These are phyloP conservation scores for Steinernema khuongi DNA, from an alignment of 1,140 invertebrate species.

Conservation along the genomic window DNA sequence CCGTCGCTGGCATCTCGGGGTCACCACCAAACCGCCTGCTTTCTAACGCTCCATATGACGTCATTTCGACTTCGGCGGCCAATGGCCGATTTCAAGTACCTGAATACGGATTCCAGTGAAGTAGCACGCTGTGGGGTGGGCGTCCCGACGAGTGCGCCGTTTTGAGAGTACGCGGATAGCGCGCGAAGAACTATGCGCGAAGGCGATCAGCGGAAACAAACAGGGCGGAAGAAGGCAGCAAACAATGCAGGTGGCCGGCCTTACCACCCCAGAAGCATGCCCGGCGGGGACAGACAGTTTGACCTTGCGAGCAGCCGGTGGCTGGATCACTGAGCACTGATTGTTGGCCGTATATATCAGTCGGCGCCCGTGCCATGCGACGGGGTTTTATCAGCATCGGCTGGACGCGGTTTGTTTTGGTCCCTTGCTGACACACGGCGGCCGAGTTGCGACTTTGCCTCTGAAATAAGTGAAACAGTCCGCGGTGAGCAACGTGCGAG, in stretches of 20 bases:
- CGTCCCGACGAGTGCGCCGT: neutral
- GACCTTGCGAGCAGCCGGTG: neutral
- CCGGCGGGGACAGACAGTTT: neutral
- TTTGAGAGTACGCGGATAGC: neutral
- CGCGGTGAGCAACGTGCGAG: too few species aligned
- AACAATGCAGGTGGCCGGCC: too few species aligned
- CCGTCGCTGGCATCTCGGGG: neutral
- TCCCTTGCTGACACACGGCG: neutral
- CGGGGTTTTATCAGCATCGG: neutral
- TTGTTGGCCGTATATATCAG: neutral
- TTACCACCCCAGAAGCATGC: too few species aligned
- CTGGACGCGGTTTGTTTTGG: neutral
- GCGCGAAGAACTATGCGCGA: neutral
- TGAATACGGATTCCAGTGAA: neutral
- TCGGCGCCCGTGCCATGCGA: neutral
- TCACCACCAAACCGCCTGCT: neutral
- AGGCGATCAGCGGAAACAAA: neutral
- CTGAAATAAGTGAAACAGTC: too few species aligned
- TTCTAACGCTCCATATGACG: slow-evolving; percentile 5
- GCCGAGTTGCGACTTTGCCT: neutral
- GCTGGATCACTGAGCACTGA: neutral
- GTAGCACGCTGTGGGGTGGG: neutral
- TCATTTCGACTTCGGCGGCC: neutral
- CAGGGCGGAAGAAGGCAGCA: neutral
- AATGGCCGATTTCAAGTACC: neutral